A percentile compares a stretch with the other conserved stretches of the same genome.
Conservation (phyloP, 2,888 invertebrate species). For the Rambutsinella grinnellia region DNA sequence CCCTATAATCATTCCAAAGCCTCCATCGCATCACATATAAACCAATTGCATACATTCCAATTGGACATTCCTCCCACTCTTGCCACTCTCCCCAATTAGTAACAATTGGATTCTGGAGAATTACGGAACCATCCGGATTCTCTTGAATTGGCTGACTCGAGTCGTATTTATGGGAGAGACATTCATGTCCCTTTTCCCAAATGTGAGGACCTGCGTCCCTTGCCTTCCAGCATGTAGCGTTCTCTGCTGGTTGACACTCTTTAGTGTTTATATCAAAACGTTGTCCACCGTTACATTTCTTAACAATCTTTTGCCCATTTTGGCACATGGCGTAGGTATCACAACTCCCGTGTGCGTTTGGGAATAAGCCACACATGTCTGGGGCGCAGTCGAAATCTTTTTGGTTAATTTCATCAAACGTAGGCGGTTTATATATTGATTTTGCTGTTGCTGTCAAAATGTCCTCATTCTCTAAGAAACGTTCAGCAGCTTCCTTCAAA, state of each 20-base stretch:
- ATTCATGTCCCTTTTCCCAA: not conserved
- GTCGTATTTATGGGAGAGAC: constrained; percentile 37
- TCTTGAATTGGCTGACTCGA: not conserved
- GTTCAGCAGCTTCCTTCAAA: not conserved
- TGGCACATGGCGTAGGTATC: constrained; percentile 42
- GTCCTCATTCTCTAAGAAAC: constrained; percentile 14
- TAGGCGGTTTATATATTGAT: constrained; percentile 17
- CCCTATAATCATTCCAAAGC: constrained; percentile 17
- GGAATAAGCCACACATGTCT: constrained; percentile 50
- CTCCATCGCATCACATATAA: constrained; percentile 54
- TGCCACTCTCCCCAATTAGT: constrained; percentile 53
- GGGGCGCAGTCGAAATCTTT: constrained; percentile 65
- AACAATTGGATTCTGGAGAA: constrained; percentile 47
- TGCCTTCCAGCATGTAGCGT: constrained; percentile 52
- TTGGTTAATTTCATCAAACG: constrained; percentile 10
- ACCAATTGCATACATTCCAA: constrained; percentile 46
- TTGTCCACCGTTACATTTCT: constrained; percentile 57
- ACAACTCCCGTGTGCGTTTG: constrained; percentile 51
- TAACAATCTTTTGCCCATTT: constrained; percentile 19
- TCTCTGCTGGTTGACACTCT: constrained; percentile 45
- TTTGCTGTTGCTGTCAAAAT: not conserved
- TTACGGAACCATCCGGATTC: not conserved
- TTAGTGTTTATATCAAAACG: constrained; percentile 46
- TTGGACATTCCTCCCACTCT: constrained; percentile 41
- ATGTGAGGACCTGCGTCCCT: constrained; percentile 27